These are phyloP conservation scores for Ornithorhynchus anatinus DNA, from an alignment of 2,113 vertebrate genomes.

Conservation along the genomic window DNA sequence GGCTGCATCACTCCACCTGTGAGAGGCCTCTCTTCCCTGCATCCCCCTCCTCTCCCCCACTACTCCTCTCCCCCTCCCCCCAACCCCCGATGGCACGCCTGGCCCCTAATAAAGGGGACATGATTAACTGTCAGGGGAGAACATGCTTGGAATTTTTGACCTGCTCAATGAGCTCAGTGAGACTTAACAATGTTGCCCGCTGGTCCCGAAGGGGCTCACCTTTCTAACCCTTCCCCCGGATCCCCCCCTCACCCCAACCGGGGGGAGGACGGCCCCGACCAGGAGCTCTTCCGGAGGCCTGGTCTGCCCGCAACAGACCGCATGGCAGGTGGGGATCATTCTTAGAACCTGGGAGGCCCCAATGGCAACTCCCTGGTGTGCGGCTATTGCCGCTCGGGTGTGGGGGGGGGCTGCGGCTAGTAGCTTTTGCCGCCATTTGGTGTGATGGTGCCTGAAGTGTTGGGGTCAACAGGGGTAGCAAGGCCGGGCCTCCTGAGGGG, in stretches of 20 bases:
- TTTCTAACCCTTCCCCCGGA: slow-evolving; percentile 35
- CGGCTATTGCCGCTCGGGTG: too few species aligned
- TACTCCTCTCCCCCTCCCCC: slow-evolving; percentile 16
- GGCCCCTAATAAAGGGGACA: slow-evolving; percentile 64
- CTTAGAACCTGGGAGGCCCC: too few species aligned
- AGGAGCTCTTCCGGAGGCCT: too few species aligned
- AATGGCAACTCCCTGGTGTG: too few species aligned
- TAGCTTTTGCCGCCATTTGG: too few species aligned
- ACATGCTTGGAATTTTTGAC: slow-evolving; percentile 63
- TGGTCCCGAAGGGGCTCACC: slow-evolving; percentile 15
- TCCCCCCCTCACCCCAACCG: not conserved
- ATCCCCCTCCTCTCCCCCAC: not conserved
- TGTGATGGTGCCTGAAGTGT: too few species aligned
- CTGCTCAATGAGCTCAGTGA: slow-evolving; percentile 51
- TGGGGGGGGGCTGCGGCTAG: too few species aligned
- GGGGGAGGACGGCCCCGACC: not conserved
- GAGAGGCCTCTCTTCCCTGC: not conserved
- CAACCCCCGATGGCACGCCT: slow-evolving; percentile 19
- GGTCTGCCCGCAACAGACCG: too few species aligned
- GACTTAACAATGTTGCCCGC: slow-evolving; percentile 36
- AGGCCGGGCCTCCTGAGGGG: too few species aligned
- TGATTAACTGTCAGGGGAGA: slow-evolving; percentile 58
- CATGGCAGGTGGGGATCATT: too few species aligned
- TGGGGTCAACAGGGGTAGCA: too few species aligned
- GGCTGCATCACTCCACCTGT: slow-evolving; percentile 29